Conservation (phyloP, 2,888 invertebrate genomes). For the Entomobrya proxima region DNA sequence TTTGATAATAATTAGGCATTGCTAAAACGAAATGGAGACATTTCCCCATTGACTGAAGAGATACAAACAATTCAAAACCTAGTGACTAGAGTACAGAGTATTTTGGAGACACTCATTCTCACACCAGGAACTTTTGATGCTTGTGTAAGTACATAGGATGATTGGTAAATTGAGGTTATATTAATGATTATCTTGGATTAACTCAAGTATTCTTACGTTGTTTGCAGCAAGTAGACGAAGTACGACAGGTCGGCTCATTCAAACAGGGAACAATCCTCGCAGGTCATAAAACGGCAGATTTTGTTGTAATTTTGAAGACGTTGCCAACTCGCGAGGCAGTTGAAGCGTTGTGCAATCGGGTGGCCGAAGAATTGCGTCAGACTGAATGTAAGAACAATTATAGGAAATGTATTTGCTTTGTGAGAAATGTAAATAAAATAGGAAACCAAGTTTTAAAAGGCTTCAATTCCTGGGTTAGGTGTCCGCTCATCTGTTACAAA, state of each 20-base stretch:
- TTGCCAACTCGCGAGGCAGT: conserved; percentile 97
- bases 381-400: conserved; percentile 76
- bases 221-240: conserved; percentile 91
- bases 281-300: conserved; percentile 95
- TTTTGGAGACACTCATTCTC: conserved; percentile 94
- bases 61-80: conserved; percentile 94
- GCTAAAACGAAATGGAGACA: conserved; percentile 92
- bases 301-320: conserved; percentile 97
- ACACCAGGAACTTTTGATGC: conserved; percentile 96
- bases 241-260: conserved; percentile 97
- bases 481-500: conserved; percentile 77
- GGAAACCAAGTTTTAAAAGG: background rate
- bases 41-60: conserved; percentile 93
- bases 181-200: background rate
- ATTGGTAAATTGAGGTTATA: background rate
- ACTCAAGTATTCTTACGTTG: too few relatives aligned
- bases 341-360: conserved; percentile 92
- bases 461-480: conserved; percentile 77
- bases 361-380: conserved; percentile 86
- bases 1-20: conserved; percentile 88
- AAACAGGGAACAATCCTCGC: conserved; percentile 99
- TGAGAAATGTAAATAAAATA: too few relatives aligned
- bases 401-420: background rate
- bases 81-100: conserved; percentile 95
- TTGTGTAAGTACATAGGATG: conserved; percentile 85